Evolutionary conservation across 2,888 invertebrate genomes (phyloP).

Genomic region (Sphaeridia pumilis): DNA sequence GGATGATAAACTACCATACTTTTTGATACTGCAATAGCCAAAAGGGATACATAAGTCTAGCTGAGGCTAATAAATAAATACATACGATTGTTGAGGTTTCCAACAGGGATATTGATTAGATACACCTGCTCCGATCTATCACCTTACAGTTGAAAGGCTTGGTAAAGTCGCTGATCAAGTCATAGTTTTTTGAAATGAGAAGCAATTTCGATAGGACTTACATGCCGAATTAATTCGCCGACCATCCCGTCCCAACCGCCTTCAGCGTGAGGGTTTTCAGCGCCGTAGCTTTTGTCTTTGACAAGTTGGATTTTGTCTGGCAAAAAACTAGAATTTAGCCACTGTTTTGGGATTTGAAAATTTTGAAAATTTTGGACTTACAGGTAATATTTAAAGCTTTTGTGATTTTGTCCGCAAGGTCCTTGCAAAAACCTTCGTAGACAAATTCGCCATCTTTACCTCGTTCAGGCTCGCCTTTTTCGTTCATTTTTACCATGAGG

Average conservation of each 20-base stretch:
- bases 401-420: conserved; percentile 54
- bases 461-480: conserved; percentile 51
- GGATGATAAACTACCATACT: too few relatives aligned
- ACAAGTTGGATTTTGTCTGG: conserved; percentile 73
- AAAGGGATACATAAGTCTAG: too few relatives aligned
- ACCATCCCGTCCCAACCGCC: conserved; percentile 75
- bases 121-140: too few relatives aligned
- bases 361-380: conserved; percentile 43
- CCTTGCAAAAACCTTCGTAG: conserved; percentile 69
- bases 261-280: conserved; percentile 60
- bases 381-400: conserved; percentile 71
- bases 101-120: too few relatives aligned
- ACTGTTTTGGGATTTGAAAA: not conserved
- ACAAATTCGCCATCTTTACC: conserved; percentile 56
- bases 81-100: too few relatives aligned
- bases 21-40: too few relatives aligned
- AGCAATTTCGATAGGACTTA: conserved; percentile 18
- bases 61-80: too few relatives aligned
- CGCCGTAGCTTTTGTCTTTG: conserved; percentile 72
- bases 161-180: too few relatives aligned
- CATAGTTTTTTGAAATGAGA: too few relatives aligned
- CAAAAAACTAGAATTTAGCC: not conserved
- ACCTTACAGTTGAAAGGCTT: too few relatives aligned
- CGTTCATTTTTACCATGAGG: conserved; percentile 60
- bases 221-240: conserved; percentile 35